A percentile compares a stretch with the other conserved stretches of the same genome.
phyloP scores from a whole-genome alignment of 2,797 vertebrate genomes.

The Poecile montanus region DNA sequence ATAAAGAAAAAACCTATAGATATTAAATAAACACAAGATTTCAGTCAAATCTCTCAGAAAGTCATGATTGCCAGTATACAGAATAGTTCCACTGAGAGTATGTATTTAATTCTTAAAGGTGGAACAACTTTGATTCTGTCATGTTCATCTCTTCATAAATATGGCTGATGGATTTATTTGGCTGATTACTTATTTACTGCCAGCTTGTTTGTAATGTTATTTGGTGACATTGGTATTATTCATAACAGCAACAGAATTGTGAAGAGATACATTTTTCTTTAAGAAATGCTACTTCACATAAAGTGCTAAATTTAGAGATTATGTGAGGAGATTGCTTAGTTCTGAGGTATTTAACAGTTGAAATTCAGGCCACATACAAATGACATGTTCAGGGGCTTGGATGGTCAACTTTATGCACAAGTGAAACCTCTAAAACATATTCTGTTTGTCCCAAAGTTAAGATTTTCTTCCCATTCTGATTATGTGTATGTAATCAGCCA shows the following conservation, averaged over 20 bases:
- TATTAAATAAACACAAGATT: background rate
- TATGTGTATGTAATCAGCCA: background rate
- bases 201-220: background rate
- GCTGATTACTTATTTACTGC: background rate
- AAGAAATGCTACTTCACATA: background rate
- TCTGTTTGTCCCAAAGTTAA: background rate
- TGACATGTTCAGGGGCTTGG: accelerated
- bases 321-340: accelerated
- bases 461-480: background rate
- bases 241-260: background rate
- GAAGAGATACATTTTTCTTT: background rate
- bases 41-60: background rate
- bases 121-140: background rate
- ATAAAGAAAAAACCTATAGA: background rate
- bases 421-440: background rate
- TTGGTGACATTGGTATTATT: background rate
- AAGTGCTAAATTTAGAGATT: background rate
- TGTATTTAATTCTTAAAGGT: background rate
- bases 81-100: background rate
- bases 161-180: background rate
- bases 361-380: background rate
- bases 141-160: background rate
- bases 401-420: background rate
- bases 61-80: background rate
- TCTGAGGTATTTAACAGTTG: background rate